Base-by-base conservation (phyloP, 2,888 invertebrate species). In the Nasonia oneida region DNA sequence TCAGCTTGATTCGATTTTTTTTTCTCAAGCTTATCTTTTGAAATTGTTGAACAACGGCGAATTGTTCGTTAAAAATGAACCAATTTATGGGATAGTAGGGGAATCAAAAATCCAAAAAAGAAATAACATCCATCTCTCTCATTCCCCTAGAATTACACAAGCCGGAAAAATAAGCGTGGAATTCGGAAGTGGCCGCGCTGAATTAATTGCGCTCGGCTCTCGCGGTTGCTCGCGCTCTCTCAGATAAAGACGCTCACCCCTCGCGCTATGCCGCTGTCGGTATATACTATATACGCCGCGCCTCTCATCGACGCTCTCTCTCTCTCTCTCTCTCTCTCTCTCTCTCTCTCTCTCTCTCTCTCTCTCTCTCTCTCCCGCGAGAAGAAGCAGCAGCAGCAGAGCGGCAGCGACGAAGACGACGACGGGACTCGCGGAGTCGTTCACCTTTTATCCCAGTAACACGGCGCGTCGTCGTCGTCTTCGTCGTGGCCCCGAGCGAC, bases 401-500 rank as follows among this genome's bases (percentile, higher is more conserved):
- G 64, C 57, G 18, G 78, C 77, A 42, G 42, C 77, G 64, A 61
- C 50, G 67, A 33, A 47, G 53, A 80, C 33, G 91, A 89, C 88
- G 91, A 90, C 89, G 90, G 90, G 90, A 90, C 90, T 89, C 89
- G 90, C 87, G 90, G 91, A 91, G 93, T 93, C 93, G 91, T 93
- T 93, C 93, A 93, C 93, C 93, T 93, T 93, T 93, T 93, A 93
- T 93, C 93, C 93, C 92, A 93, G 93, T 93, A 93, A 93, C 93
- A 93, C 92, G 91, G 92, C 93, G 92, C 91, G 61, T 77, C 57
- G 70, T 67, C 70, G 23, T 74, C 73, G 64, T 70, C 80, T 37
- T n/a, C 71, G 71, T n/a, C 73, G 39, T 39, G 73, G 67, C 33
- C 42, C 12, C 12, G 33, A 39, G 79, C 53, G 78, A 57, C 78